These are phyloP conservation scores for Tenthredo notha DNA, from an alignment of 2,888 invertebrate genomes.

Conservation along the genomic window DNA sequence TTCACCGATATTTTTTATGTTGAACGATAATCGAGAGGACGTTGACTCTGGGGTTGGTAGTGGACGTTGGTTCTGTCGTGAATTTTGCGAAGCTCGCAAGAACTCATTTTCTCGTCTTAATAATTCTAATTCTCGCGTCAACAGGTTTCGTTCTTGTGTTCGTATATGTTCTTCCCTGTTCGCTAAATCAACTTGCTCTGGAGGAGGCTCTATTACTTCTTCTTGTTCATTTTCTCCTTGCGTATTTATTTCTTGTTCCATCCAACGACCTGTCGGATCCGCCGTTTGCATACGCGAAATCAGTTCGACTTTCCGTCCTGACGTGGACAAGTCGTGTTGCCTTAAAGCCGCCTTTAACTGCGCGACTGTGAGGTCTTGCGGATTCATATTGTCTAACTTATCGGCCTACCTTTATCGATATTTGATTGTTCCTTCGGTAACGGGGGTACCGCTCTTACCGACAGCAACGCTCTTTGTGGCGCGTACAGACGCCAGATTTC, in stretches of 20 bases:
- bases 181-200: too few relatives aligned
- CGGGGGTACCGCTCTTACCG: neutral
- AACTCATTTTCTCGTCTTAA: slow-evolving; percentile 41
- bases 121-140: slow-evolving; percentile 51
- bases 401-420: too few relatives aligned
- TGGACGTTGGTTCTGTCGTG: too few relatives aligned
- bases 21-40: slow-evolving; percentile 32
- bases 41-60: neutral
- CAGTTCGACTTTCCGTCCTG: slow-evolving; percentile 54
- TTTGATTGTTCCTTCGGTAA: neutral
- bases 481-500: neutral
- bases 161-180: neutral
- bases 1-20: slow-evolving; percentile 56
- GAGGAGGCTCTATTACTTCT: neutral
- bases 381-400: slow-evolving; percentile 18
- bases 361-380: slow-evolving; percentile 13
- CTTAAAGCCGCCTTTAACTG: slow-evolving; percentile 38
- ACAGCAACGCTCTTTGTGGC: neutral
- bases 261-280: slow-evolving; percentile 51
- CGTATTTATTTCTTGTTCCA: slow-evolving; percentile 21
- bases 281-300: slow-evolving; percentile 39
- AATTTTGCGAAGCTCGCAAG: slow-evolving; percentile 27
- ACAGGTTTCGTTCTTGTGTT: slow-evolving; percentile 36
- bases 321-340: slow-evolving; percentile 16
- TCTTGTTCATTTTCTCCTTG: neutral